A percentile compares a stretch with the other conserved stretches of the same genome.
phyloP scores from a whole-genome alignment of 2,888 invertebrate species.

The Drosophila putrida region DNA sequence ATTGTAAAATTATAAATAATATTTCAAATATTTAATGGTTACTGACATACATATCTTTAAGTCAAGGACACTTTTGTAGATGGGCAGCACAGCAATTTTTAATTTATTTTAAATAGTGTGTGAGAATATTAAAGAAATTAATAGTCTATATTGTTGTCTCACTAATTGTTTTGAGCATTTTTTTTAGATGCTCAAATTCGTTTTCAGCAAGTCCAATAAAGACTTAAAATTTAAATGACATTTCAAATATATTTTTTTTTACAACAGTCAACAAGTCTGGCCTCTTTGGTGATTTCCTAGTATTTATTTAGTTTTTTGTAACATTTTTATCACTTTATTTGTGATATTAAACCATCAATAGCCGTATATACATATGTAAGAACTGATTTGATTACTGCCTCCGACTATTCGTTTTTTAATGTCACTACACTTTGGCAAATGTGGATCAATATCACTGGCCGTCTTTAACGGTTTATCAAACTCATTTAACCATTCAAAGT shows the following conservation, averaged over 20 bases:
- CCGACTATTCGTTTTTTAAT: conserved; percentile 31
- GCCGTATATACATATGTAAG: conserved; percentile 5
- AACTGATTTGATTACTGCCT: conserved; percentile 23
- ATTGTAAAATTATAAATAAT: no score
- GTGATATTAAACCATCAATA: conserved; percentile 31
- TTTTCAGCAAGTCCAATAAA: background rate
- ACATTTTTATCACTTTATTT: conserved; percentile 24
- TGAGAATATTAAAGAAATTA: background rate
- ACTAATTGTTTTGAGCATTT: background rate
- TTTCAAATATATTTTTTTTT: background rate
- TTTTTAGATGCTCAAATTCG: background rate
- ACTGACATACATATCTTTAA: no score
- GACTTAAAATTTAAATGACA: background rate
- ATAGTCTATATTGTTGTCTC: background rate
- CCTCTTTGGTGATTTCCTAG: background rate
- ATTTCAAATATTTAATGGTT: no score
- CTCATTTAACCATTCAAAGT: conserved; percentile 20
- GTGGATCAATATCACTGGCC: conserved; percentile 53
- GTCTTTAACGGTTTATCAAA: conserved; percentile 52
- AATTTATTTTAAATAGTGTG: background rate
- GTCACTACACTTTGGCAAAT: conserved; percentile 23
- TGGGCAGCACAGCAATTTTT: no score
- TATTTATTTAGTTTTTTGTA: background rate
- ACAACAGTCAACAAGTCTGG: background rate
- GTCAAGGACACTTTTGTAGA: no score